These are phyloP conservation scores for Cyanocitta stelleri DNA, from an alignment of 2,113 vertebrate genomes.

Conservation along the genomic window DNA sequence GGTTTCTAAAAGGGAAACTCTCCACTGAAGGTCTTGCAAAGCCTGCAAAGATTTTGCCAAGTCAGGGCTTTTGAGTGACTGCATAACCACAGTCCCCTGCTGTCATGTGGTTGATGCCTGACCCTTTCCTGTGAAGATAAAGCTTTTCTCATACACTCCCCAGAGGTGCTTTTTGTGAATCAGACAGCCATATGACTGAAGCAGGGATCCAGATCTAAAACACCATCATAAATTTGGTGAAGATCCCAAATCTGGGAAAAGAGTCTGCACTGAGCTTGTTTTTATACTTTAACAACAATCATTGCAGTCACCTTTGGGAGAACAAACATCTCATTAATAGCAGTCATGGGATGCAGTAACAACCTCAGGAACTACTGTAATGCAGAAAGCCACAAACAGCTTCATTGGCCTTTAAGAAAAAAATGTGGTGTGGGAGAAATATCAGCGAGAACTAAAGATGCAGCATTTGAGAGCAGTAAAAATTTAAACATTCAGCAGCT, in stretches of 20 bases:
- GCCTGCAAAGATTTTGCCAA: not conserved
- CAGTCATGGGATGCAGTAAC: not conserved
- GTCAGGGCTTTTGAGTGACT: not conserved
- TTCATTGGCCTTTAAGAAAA: not conserved
- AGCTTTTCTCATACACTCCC: not conserved
- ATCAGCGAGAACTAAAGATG: not conserved
- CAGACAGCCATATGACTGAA: not conserved
- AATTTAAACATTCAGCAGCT: not conserved
- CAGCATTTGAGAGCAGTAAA: not conserved
- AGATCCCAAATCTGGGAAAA: not conserved
- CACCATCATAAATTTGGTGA: not conserved
- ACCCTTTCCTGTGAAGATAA: not conserved
- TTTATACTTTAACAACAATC: not conserved
- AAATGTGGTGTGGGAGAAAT: fast-evolving
- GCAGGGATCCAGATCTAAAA: not conserved
- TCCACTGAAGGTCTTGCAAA: not conserved
- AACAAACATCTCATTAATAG: not conserved
- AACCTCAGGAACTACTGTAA: not conserved
- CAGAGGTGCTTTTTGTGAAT: not conserved
- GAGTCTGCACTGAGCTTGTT: not conserved
- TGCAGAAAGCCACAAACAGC: not conserved
- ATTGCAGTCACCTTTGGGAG: not conserved
- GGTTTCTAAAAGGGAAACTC: not conserved
- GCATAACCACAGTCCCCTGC: not conserved
- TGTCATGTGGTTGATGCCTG: not conserved